These are phyloP conservation scores for Apodemus speciosus DNA, from an alignment of 2,113 vertebrate species.

Conservation along the genomic window DNA sequence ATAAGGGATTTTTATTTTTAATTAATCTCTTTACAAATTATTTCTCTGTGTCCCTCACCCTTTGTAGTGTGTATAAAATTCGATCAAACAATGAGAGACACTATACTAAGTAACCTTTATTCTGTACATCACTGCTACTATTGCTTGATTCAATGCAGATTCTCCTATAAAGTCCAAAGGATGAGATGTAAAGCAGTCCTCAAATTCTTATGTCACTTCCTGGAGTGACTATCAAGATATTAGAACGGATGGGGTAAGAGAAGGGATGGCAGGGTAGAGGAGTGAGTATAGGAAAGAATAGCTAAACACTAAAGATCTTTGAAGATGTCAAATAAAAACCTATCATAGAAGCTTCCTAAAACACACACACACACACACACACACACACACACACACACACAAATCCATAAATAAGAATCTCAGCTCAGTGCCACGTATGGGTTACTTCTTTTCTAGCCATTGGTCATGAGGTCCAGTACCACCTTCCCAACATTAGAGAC, in stretches of 20 bases:
- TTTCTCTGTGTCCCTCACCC: neutral
- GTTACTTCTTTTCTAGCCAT: neutral
- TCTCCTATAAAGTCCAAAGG: neutral
- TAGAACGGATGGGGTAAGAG: neutral
- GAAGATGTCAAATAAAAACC: neutral
- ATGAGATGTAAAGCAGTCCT: neutral
- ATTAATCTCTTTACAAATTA: constrained; percentile 10
- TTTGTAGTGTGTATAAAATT: constrained; percentile 9
- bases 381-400: neutral
- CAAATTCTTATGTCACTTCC: neutral
- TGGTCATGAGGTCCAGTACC: neutral
- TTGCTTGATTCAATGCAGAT: neutral
- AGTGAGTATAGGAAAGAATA: neutral
- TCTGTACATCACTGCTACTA: neutral
- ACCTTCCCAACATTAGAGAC: neutral
- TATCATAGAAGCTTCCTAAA: neutral
- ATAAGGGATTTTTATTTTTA: neutral
- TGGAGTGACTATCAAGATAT: neutral
- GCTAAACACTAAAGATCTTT: neutral
- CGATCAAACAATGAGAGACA: neutral
- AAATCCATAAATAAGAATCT: neutral
- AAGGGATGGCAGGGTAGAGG: neutral
- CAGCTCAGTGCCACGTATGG: neutral
- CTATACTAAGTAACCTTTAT: neutral
- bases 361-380: neutral